Percentiles rank a stretch among this genome's conserved stretches.
Conservation (phyloP, 2,113 vertebrate genomes). For the cat (Felis catus) region F.catus_Fca126_mat1.0 CM031423.1:84993501-84994000, state of each 20-base stretch:
- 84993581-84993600: conserved; percentile 58
- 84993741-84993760: conserved; percentile 71
- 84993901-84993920: neutral
- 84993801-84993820: conserved; percentile 24
- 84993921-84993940: neutral
- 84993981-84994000: neutral
- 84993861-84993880: neutral
- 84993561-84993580: neutral
- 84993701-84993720: conserved; percentile 71
- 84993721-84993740: conserved; percentile 61
- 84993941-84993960: accelerated
- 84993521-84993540: conserved; percentile 43
- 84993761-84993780: conserved; percentile 53
- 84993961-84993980: accelerated
- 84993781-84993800: conserved; percentile 57
- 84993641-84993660: conserved; percentile 64
- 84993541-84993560: neutral
- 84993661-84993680: conserved; percentile 70
- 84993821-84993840: neutral
- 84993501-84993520: conserved; percentile 50
- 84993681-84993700: conserved; percentile 65
- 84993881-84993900: neutral
- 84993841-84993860: neutral
- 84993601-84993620: conserved; percentile 58
- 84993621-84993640: conserved; percentile 61